These are phyloP conservation scores for Poeciliopsis turrubarensis DNA, from an alignment of 2,113 vertebrate genomes.

Conservation along the genomic window DNA sequence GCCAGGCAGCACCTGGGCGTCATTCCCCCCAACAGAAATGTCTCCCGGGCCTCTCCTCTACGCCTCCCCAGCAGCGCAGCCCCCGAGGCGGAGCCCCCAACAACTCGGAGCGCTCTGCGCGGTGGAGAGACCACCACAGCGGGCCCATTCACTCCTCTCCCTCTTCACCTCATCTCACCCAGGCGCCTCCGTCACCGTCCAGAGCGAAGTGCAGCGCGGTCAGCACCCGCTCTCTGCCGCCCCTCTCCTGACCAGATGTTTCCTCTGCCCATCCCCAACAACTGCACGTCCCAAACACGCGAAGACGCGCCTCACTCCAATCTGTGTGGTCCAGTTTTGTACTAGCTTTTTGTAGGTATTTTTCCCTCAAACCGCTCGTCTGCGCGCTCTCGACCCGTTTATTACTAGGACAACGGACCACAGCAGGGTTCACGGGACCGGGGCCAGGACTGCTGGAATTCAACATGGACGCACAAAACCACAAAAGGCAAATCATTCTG, in stretches of 20 bases:
- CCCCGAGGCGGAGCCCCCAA: constrained; percentile 39
- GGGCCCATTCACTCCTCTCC: constrained; percentile 64
- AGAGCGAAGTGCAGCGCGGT: constrained; percentile 60
- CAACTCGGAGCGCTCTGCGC: constrained; percentile 1
- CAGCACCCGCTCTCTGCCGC: constrained; percentile 77
- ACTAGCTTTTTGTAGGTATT: constrained; percentile 31
- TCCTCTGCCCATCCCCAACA: neutral
- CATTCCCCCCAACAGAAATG: constrained; percentile 6
- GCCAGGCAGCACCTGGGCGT: constrained; percentile 37
- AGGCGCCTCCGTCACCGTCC: constrained; percentile 63
- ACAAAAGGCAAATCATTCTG: constrained; percentile 13
- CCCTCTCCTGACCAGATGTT: constrained; percentile 58
- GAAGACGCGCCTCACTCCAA: constrained; percentile 33
- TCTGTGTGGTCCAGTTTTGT: constrained; percentile 25
- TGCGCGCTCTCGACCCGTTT: constrained; percentile 19
- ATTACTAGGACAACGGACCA: constrained; percentile 23
- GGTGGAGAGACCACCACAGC: constrained; percentile 24
- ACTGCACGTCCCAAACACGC: constrained; percentile 14
- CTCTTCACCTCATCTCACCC: constrained; percentile 72
- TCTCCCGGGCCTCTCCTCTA: too few relatives aligned
- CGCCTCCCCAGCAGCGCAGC: constrained; percentile 47
- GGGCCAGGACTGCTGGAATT: constrained; percentile 26
- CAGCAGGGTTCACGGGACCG: constrained; percentile 20
- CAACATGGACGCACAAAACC: constrained; percentile 18
- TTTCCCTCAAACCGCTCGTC: constrained; percentile 20